Evolutionary conservation across 2,888 invertebrate genomes (phyloP).

Genomic region (Tromatobia lineatoria): DNA sequence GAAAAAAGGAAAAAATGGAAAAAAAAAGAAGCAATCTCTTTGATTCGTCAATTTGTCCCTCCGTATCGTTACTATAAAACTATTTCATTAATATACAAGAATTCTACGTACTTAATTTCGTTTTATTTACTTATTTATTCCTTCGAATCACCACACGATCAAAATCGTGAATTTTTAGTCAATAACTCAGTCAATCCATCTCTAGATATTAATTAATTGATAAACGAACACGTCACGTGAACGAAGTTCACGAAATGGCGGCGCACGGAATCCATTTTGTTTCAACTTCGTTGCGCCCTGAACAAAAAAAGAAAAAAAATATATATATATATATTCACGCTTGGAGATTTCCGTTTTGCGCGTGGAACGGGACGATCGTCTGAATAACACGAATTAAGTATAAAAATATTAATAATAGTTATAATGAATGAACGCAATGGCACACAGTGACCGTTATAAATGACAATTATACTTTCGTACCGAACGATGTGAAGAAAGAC

Average conservation of each 20-base stretch:
- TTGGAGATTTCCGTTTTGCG: conserved; percentile 9
- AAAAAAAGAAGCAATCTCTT: conserved; percentile 38
- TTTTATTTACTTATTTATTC: conserved; percentile 41
- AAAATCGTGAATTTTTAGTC: conserved; percentile 47
- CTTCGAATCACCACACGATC: conserved; percentile 12
- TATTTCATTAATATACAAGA: conserved; percentile 57
- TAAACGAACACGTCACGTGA: background rate
- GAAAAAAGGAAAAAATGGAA: conserved; percentile 6
- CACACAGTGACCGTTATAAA: conserved; percentile 72
- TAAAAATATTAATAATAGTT: conserved; percentile 31
- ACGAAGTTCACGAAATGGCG: conserved; percentile 35
- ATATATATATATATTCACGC: conserved; percentile 9
- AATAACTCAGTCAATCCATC: conserved; percentile 61
- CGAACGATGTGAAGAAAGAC: conserved; percentile 66
- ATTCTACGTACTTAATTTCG: conserved; percentile 37
- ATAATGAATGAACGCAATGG: conserved; percentile 19
- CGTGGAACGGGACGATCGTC: conserved; percentile 3
- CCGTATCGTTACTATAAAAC: conserved; percentile 64
- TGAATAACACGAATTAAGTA: conserved; percentile 49
- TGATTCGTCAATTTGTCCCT: conserved; percentile 66
- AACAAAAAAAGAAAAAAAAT: background rate
- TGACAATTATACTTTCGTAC: conserved; percentile 83
- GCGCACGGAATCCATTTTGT: conserved; percentile 19
- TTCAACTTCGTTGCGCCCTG: conserved; percentile 1
- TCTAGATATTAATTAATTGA: conserved; percentile 20